Evolutionary conservation across 2,888 invertebrate genomes (phyloP).

Genomic region (Pheosia gnoma): DNA sequence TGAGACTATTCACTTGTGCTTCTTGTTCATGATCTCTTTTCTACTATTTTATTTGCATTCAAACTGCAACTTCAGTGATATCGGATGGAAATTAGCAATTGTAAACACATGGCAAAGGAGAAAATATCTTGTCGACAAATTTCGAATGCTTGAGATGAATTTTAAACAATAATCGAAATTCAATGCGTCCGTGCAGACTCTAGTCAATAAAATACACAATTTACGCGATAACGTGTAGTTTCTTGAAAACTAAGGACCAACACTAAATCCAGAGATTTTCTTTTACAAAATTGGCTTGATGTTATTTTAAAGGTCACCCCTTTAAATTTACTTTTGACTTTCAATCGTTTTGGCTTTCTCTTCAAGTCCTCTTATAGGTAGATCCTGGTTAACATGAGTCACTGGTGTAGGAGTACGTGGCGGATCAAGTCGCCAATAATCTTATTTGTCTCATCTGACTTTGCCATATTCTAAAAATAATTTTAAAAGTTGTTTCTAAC

Average conservation of each 20-base stretch:
- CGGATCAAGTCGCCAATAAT: not conserved
- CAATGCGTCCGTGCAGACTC: not conserved
- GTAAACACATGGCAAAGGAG: conserved; percentile 3
- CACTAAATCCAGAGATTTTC: not conserved
- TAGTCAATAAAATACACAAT: not conserved
- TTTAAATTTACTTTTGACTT: too few species aligned
- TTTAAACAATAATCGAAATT: conserved; percentile 4
- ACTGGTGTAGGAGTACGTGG: not conserved
- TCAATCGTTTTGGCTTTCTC: too few species aligned
- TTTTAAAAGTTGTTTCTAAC: not conserved
- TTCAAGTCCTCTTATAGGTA: not conserved
- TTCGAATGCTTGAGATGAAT: conserved; percentile 7
- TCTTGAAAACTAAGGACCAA: not conserved
- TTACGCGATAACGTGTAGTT: not conserved
- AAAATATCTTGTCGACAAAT: conserved; percentile 4
- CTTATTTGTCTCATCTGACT: not conserved
- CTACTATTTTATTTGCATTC: not conserved
- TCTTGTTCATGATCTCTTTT: not conserved
- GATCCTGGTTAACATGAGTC: not conserved
- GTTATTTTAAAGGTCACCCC: too few species aligned
- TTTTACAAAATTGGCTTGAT: too few species aligned
- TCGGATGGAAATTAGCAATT: conserved; percentile 1
- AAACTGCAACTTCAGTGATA: not conserved
- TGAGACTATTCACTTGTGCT: not conserved
- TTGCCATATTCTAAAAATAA: not conserved